Evolutionary conservation across 1,140 invertebrate species (phyloP).

Genomic region (Ceratosolen fusciceps): DNA sequence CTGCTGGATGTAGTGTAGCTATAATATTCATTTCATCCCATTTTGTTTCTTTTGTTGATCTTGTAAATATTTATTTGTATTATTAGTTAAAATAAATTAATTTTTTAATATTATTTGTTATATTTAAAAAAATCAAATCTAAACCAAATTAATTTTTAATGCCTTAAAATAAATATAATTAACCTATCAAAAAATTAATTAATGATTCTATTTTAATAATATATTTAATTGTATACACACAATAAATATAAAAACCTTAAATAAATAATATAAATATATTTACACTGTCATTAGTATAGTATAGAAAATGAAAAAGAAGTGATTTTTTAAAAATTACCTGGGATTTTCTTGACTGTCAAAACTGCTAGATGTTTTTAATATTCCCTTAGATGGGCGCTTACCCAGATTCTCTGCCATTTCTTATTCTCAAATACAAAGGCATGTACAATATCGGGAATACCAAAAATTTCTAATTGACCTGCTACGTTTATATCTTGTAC

Average conservation of each 20-base stretch:
- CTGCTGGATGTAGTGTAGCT: constrained; percentile 96
- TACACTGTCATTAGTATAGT: neutral
- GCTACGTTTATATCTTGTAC: constrained; percentile 29
- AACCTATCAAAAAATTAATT: no score
- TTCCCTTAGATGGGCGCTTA: constrained; percentile 87
- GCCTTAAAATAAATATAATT: no score
- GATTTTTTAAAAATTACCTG: constrained; percentile 28
- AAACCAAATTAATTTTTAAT: no score
- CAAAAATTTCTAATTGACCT: constrained; percentile 15
- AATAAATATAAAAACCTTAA: neutral
- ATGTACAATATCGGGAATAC: constrained; percentile 26
- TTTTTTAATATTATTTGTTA: no score
- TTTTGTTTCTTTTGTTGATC: constrained; percentile 86
- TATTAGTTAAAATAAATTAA: no score
- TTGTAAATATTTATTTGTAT: constrained; percentile 56
- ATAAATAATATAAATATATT: neutral
- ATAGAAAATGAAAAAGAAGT: neutral
- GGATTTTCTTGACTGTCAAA: constrained; percentile 81
- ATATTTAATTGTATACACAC: no score
- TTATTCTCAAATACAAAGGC: constrained; percentile 32
- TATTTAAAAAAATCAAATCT: no score
- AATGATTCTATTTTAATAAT: no score
- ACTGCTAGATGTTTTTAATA: constrained; percentile 92
- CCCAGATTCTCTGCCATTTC: constrained; percentile 70
- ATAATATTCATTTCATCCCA: constrained; percentile 99